These are phyloP conservation scores for Spodoptera litura DNA, from an alignment of 1,140 invertebrate species.

Conservation along the genomic window DNA sequence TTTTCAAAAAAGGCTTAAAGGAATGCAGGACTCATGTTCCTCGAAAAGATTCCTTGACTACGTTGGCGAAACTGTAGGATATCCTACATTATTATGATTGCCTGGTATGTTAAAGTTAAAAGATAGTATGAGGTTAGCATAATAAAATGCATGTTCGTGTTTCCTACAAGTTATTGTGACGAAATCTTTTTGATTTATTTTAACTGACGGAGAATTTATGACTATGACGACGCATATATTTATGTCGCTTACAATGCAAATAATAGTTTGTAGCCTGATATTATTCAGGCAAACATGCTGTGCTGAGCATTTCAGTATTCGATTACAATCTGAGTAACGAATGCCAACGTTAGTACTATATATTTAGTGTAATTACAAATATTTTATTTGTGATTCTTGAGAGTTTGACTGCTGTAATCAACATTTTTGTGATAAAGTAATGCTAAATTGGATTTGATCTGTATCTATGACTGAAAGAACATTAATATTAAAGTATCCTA, in stretches of 20 bases:
- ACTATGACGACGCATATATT: background rate
- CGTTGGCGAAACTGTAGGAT: background rate
- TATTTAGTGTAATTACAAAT: background rate
- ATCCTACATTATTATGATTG: background rate
- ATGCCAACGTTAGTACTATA: background rate
- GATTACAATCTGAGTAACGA: slow-evolving; percentile 6
- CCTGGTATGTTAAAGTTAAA: slow-evolving; percentile 4
- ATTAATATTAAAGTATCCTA: slow-evolving; percentile 30
- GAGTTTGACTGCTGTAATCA: background rate
- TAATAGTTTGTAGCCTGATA: background rate
- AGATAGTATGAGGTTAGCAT: slow-evolving; percentile 14
- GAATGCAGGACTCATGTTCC: slow-evolving; percentile 7
- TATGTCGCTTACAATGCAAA: background rate
- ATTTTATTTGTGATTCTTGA: background rate
- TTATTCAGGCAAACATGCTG: slow-evolving; percentile 10
- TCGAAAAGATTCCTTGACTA: background rate
- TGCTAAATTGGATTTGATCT: background rate
- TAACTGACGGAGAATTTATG: background rate
- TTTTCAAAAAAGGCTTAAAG: background rate
- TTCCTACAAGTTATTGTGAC: slow-evolving; percentile 2
- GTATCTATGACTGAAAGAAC: slow-evolving; percentile 12
- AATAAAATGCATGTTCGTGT: background rate
- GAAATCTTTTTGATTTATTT: slow-evolving; percentile 6
- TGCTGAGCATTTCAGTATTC: slow-evolving; percentile 7
- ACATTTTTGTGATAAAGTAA: background rate